Base-by-base conservation (phyloP, 2,797 vertebrate genomes). In the Alectoris magna region DNA sequence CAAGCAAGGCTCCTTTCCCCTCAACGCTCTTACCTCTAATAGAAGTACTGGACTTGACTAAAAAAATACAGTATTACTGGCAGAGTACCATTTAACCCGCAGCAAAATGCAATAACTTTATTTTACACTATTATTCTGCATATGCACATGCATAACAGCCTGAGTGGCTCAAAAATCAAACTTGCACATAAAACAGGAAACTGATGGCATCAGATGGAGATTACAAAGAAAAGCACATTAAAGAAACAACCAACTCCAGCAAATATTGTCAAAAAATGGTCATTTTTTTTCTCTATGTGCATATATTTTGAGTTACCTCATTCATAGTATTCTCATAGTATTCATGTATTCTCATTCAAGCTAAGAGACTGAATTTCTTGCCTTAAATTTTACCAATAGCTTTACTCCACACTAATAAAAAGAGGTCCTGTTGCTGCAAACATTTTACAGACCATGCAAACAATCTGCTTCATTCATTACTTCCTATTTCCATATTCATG, bases 91-190 rank as follows among this genome's bases (percentile, higher is more conserved):
- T 76, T 81, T 49, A n/a, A 38, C 14, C 36, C 51, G 68, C 27
- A 85, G 14, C 43, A 93, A 94, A 66, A 77, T 31, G 49, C 39
- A 81, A 55, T 22, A 84, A 44, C 19, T 68, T 75, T 31, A 59
- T 86, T 92, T 96, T 75, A 36, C 43, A 70, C 15, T 44, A 41
- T 58, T 85, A 44, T 63, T 87, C 22, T 78, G 86, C 43, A 78
- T 84, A 72, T 2, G 0, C 49, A 87, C 87, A 86, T 88, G 29
- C 82, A 55, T 82, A 91, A 92, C 38, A 74, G 58, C 70, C 79
- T 87, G 71, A 95, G 68, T 38, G 21, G 67, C 75, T 94, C 73
- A 91, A 87, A 87, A 95, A 89, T 56, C 62, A 88, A 84, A 69
- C 79, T 94, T 59, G 48, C 9, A 10, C 24, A 24, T 34, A 51